Conservation (phyloP, 2,888 invertebrate genomes). For the Terebella lapidaria region DNA sequence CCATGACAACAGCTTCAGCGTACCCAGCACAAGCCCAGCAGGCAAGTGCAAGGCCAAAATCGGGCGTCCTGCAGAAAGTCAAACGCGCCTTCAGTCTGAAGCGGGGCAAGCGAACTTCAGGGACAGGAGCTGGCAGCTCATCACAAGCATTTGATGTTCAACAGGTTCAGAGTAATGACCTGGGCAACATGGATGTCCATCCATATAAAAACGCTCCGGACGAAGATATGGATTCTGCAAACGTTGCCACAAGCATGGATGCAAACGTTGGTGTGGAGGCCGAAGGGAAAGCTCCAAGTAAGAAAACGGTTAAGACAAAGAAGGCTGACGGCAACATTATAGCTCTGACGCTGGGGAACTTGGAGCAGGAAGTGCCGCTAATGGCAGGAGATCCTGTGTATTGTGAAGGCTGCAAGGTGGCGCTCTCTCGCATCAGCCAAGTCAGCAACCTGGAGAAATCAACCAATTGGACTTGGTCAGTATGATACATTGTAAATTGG, state of each 20-base stretch:
- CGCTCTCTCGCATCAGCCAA: constrained; percentile 10
- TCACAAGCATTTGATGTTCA: too few species aligned
- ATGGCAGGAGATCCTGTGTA: constrained; percentile 36
- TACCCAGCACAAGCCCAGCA: too few species aligned
- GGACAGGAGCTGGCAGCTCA: too few species aligned
- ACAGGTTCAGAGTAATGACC: too few species aligned
- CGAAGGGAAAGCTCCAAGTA: not conserved
- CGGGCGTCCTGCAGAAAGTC: not conserved
- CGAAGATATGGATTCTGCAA: too few species aligned
- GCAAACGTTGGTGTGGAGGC: too few species aligned
- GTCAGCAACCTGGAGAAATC: not conserved
- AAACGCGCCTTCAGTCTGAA: not conserved
- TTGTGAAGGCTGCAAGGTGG: constrained; percentile 32
- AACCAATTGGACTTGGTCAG: not conserved
- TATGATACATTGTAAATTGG: too few species aligned
- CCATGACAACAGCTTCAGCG: too few species aligned
- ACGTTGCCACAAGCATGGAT: too few species aligned
- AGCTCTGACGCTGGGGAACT: constrained; percentile 31
- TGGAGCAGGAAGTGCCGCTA: constrained; percentile 32
- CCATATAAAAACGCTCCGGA: too few species aligned
- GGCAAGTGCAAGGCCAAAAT: too few species aligned
- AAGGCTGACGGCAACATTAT: constrained; percentile 30
- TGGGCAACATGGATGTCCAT: too few species aligned
- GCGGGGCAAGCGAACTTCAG: constrained; percentile 4
- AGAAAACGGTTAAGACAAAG: not conserved